A percentile compares a stretch with the other conserved stretches of the same genome.
phyloP scores from a whole-genome alignment of 2,888 invertebrate species.

The Parnassius orleans region DNA sequence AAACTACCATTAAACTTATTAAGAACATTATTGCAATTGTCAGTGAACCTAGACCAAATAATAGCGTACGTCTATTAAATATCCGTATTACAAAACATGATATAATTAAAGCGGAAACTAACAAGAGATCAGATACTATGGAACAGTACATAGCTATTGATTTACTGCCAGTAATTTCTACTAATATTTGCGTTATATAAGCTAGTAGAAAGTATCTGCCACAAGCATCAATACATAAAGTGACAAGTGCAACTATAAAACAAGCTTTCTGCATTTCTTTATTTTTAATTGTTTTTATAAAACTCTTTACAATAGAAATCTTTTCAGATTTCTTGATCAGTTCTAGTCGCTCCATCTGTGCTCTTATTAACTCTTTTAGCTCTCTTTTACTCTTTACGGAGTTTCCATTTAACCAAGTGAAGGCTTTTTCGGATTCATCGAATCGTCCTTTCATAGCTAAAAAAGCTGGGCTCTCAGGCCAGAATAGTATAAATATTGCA shows the following conservation, averaged over 20 bases:
- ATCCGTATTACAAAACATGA: too few relatives aligned
- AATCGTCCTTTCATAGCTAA: constrained; percentile 44
- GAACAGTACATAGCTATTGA: constrained; percentile 31
- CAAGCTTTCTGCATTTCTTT: constrained; percentile 38
- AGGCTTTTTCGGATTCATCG: constrained; percentile 40
- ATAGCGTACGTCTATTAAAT: too few relatives aligned
- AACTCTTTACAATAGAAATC: constrained; percentile 7
- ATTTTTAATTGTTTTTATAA: constrained; percentile 29
- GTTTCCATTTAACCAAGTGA: constrained; percentile 39
- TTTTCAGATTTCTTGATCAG: neutral
- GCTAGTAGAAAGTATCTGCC: constrained; percentile 35
- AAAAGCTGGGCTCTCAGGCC: constrained; percentile 47
- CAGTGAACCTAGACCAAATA: constrained; percentile 29
- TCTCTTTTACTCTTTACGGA: constrained; percentile 34
- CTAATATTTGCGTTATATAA: constrained; percentile 42
- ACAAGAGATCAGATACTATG: too few relatives aligned
- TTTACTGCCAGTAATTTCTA: constrained; percentile 33
- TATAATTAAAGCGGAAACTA: too few relatives aligned
- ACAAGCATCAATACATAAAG: too few relatives aligned
- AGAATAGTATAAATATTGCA: constrained; percentile 37
- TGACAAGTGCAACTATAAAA: too few relatives aligned
- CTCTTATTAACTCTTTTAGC: constrained; percentile 32
- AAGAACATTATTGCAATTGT: constrained; percentile 35
- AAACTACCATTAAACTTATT: too few relatives aligned
- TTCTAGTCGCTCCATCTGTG: constrained; percentile 28